A percentile compares a stretch with the other conserved stretches of the same genome.
phyloP scores from a whole-genome alignment of 2,797 vertebrate genomes.

The Anabacerthia variegaticeps region DNA sequence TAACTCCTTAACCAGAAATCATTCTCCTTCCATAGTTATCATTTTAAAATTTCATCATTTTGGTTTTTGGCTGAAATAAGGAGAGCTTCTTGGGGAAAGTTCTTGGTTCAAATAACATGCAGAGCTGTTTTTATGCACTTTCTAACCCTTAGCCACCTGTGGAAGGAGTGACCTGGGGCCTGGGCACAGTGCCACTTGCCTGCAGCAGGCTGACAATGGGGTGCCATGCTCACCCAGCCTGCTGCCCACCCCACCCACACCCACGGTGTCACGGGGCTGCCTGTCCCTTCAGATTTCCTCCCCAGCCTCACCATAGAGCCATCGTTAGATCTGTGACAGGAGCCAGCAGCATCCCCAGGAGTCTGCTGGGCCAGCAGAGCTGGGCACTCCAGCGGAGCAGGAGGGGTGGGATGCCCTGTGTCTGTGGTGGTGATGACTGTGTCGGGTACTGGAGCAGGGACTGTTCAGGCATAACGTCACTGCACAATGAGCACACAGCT shows the following conservation, averaged over 20 bases:
- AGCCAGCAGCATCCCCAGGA: accelerated
- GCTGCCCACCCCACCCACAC: not conserved
- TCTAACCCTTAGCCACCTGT: not conserved
- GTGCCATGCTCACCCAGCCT: not conserved
- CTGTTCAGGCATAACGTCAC: accelerated
- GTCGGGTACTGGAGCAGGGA: accelerated
- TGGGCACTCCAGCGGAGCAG: not conserved
- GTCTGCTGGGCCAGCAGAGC: not conserved
- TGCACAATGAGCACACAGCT: accelerated
- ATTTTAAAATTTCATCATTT: not conserved
- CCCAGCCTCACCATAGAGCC: accelerated
- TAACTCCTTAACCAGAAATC: not conserved
- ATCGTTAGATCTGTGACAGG: accelerated
- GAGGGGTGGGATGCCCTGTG: not conserved
- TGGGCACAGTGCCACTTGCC: not conserved
- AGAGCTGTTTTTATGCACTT: not conserved
- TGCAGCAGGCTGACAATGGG: not conserved
- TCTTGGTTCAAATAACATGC: not conserved
- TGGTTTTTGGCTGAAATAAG: not conserved
- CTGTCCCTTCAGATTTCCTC: not conserved
- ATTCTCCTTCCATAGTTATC: not conserved
- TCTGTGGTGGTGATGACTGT: accelerated
- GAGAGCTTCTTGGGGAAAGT: not conserved
- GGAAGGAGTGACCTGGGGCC: no score
- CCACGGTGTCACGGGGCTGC: not conserved